Evolutionary conservation across 2,113 vertebrate species (phyloP).

Genomic region (Lampris incognitus): DNA sequence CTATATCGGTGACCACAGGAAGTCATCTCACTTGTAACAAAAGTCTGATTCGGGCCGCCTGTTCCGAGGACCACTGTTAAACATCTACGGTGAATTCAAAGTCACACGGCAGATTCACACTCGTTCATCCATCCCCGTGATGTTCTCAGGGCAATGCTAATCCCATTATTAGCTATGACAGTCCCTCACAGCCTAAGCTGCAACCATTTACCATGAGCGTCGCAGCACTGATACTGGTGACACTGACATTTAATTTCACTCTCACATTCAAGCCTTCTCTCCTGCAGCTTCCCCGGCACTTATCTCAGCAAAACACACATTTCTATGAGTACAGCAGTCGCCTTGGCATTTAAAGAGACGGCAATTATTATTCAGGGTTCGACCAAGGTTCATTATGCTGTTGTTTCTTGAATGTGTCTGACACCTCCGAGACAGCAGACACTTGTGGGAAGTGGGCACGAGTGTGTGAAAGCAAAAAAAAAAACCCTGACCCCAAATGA

Average conservation of each 20-base stretch:
- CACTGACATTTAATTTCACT: slow-evolving; percentile 12
- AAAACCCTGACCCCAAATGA: not conserved
- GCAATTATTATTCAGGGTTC: slow-evolving; percentile 27
- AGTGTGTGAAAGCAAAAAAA: slow-evolving; percentile 25
- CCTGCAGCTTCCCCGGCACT: not conserved
- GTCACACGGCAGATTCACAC: too few relatives aligned
- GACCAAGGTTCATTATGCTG: not conserved
- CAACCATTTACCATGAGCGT: not conserved
- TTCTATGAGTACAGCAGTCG: not conserved
- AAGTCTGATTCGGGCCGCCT: too few relatives aligned
- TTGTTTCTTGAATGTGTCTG: slow-evolving; percentile 14
- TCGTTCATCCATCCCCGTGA: too few relatives aligned
- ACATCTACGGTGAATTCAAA: too few relatives aligned
- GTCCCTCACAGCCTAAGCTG: not conserved
- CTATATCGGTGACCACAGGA: too few relatives aligned
- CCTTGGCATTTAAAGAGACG: slow-evolving; percentile 23
- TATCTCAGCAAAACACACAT: slow-evolving; percentile 26
- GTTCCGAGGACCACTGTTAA: too few relatives aligned
- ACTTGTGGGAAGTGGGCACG: not conserved
- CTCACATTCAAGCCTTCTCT: not conserved
- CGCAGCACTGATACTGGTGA: not conserved
- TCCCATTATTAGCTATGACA: not conserved
- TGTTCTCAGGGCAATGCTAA: not conserved
- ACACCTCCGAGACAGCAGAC: not conserved
- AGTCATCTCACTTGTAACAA: too few relatives aligned